phyloP scores from a whole-genome alignment of 2,113 vertebrate species.

The Axis porcinus region DNA sequence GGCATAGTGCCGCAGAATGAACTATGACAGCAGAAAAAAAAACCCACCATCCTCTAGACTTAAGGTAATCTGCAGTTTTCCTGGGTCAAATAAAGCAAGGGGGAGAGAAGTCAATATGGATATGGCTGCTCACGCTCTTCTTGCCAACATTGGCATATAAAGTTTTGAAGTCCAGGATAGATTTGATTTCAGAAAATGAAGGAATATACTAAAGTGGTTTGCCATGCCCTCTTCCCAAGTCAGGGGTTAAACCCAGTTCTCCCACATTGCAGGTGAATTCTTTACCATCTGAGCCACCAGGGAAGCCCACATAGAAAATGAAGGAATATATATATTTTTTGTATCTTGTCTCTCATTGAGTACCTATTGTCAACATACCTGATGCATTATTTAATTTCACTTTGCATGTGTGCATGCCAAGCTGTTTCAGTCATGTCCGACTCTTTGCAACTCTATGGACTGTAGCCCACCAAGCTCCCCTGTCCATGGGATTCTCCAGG shows the following conservation, averaged over 20 bases:
- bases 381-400: background rate
- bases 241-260: background rate
- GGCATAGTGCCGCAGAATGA: background rate
- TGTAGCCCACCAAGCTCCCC: background rate
- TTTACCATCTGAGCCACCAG: background rate
- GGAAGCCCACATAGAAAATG: background rate
- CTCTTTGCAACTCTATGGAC: background rate
- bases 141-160: background rate
- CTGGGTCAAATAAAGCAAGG: background rate
- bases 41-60: background rate
- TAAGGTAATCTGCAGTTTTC: background rate
- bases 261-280: background rate
- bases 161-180: background rate
- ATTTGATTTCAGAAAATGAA: slow-evolving; percentile 32
- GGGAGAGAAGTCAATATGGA: background rate
- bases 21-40: background rate
- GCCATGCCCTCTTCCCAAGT: background rate
- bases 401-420: background rate
- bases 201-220: background rate
- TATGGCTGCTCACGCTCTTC: background rate
- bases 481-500: background rate
- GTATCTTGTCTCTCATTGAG: background rate
- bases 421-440: fast-evolving
- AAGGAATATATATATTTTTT: background rate
- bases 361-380: background rate